These are phyloP conservation scores for Aptenodytes forsteri DNA, from an alignment of 2,113 vertebrate species.

Conservation along the genomic window DNA sequence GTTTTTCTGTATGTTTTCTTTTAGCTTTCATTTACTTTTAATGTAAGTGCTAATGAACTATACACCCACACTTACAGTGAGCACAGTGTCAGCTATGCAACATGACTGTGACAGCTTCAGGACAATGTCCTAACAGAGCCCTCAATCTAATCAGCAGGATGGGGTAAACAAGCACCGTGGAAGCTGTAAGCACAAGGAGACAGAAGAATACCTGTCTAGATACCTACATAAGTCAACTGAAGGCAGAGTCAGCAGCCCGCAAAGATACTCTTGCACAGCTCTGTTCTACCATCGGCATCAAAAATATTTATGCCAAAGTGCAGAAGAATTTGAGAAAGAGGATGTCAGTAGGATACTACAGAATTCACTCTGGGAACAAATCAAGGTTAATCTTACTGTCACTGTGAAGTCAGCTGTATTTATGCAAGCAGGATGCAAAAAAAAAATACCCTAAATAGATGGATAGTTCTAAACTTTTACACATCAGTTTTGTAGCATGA, in stretches of 20 bases:
- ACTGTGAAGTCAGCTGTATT: neutral
- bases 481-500: neutral
- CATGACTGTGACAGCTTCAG: neutral
- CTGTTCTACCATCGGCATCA: neutral
- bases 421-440: neutral
- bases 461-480: neutral
- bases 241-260: neutral
- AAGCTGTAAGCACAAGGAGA: neutral
- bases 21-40: neutral
- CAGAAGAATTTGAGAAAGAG: neutral
- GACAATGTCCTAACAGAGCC: neutral
- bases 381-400: neutral
- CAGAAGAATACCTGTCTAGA: neutral
- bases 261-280: neutral
- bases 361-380: neutral
- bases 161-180: neutral
- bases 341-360: neutral
- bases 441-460: neutral
- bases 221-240: neutral
- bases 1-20: neutral
- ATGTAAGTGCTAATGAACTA: neutral
- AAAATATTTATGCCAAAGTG: neutral
- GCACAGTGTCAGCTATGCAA: neutral
- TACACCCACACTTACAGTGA: neutral
- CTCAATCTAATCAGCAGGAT: neutral